A percentile compares a stretch with the other conserved stretches of the same genome.
These are phyloP conservation scores for Alouatta palliata DNA, from an alignment of 2,113 vertebrate species.

Conservation along the genomic window DNA sequence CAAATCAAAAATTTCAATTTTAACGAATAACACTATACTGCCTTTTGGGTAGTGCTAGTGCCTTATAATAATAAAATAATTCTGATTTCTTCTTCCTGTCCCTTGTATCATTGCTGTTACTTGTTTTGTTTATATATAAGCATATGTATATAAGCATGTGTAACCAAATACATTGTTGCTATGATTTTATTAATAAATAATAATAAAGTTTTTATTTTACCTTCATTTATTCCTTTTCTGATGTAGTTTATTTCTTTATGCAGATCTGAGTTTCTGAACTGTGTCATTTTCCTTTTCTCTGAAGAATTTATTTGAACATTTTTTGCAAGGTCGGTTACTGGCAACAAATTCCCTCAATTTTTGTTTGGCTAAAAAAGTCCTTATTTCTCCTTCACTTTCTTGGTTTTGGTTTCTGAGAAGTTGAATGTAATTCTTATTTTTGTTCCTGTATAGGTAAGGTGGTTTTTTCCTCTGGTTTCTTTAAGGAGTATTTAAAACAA, in stretches of 20 bases:
- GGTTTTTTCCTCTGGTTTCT: background rate
- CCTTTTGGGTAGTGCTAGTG: background rate
- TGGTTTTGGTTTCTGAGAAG: background rate
- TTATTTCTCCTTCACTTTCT: background rate
- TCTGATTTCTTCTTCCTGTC: background rate
- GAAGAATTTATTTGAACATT: background rate
- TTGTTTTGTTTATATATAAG: background rate
- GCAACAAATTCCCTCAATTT: background rate
- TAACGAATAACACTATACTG: background rate
- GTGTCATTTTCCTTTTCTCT: background rate
- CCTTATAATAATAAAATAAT: background rate
- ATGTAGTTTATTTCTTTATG: background rate
- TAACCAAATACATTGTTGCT: background rate
- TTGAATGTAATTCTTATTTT: background rate
- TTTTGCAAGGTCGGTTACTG: background rate
- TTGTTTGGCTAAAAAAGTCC: background rate
- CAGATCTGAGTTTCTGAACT: background rate
- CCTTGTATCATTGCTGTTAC: background rate
- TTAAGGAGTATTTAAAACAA: background rate
- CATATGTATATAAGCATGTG: background rate
- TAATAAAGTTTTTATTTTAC: background rate
- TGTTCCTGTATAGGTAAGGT: background rate
- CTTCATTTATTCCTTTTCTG: background rate
- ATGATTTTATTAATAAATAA: background rate
- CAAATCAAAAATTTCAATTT: background rate